These are phyloP conservation scores for Sebastes elongatus DNA, from an alignment of 2,797 vertebrate species.

Conservation along the genomic window DNA sequence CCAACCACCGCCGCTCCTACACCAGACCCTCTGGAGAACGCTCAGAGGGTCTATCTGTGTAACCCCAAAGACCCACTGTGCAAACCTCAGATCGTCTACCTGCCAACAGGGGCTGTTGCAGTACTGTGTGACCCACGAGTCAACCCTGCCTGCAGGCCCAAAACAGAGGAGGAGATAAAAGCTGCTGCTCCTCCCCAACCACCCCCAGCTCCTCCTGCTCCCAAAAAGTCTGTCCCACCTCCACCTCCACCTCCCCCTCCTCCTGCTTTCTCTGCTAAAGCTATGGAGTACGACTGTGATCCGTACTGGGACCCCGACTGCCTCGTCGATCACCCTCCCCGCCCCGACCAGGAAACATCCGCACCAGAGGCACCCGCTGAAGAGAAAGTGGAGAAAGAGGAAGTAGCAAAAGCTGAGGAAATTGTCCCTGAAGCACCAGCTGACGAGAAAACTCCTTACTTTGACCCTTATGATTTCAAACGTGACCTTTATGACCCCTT, in stretches of 20 bases:
- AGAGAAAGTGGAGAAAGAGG: constrained; percentile 45
- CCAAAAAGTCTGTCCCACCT: constrained; percentile 42
- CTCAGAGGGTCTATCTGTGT: constrained; percentile 76
- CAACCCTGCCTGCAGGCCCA: constrained; percentile 71
- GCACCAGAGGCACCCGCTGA: constrained; percentile 30
- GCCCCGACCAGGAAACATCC: constrained; percentile 30
- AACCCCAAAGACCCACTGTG: constrained; percentile 78
- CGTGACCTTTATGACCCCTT: constrained; percentile 77
- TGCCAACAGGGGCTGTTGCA: constrained; percentile 74
- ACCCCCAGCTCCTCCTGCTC: constrained; percentile 42
- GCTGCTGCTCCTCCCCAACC: constrained; percentile 26
- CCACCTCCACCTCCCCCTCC: constrained; percentile 32
- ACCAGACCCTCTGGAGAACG: constrained; percentile 64
- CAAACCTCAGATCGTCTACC: constrained; percentile 80
- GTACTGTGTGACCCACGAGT: constrained; percentile 80
- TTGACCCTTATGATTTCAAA: constrained; percentile 77
- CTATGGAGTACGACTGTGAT: constrained; percentile 81
- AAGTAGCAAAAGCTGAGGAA: constrained; percentile 36
- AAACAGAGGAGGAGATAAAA: constrained; percentile 54
- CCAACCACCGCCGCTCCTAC: constrained; percentile 62
- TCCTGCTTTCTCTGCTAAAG: constrained; percentile 49
- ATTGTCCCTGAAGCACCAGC: constrained; percentile 10
- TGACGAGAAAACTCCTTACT: constrained; percentile 36
- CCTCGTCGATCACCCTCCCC: constrained; percentile 76
- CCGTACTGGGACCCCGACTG: constrained; percentile 86